These are phyloP conservation scores for Pachymerium ferrugineum DNA, from an alignment of 2,888 invertebrate species.

Conservation along the genomic window DNA sequence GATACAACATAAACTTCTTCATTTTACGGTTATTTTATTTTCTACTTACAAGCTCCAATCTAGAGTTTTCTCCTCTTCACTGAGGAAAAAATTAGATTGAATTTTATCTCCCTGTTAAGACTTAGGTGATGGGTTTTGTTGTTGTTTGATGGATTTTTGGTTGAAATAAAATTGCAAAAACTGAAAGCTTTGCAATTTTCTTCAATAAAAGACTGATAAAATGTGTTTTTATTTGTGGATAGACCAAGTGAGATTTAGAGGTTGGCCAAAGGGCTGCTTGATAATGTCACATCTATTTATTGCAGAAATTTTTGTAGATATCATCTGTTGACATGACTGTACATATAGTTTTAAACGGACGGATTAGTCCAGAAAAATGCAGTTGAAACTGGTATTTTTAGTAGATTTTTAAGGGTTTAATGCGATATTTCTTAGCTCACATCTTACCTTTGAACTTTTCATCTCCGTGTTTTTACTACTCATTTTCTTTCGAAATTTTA, in stretches of 20 bases:
- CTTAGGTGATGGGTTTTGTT: too few species aligned
- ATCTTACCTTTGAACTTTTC: too few species aligned
- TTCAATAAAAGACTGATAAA: not conserved
- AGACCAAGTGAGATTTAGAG: not conserved
- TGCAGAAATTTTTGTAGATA: constrained; percentile 8
- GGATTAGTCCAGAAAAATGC: constrained; percentile 1
- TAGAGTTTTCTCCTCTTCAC: not conserved
- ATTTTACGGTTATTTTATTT: constrained; percentile 5
- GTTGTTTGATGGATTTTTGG: too few species aligned
- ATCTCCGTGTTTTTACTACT: too few species aligned
- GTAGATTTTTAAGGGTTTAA: too few species aligned
- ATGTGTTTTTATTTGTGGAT: not conserved
- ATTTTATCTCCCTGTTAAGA: too few species aligned
- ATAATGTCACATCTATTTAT: constrained; percentile 19
- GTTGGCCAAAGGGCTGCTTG: constrained; percentile 3
- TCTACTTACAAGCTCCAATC: constrained; percentile 9
- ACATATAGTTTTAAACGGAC: not conserved
- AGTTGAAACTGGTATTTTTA: not conserved
- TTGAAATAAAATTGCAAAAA: too few species aligned
- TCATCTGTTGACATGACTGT: constrained; percentile 11
- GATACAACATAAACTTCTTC: not conserved
- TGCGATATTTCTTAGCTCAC: too few species aligned
- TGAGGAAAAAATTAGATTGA: not conserved
- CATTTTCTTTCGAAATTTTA: too few species aligned
- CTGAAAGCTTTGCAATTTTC: too few species aligned